Percentiles rank a stretch among this genome's conserved stretches.
These are phyloP conservation scores for Pseudomyrmex dendroicus DNA, from an alignment of 1,140 invertebrate species.

Conservation along the genomic window DNA sequence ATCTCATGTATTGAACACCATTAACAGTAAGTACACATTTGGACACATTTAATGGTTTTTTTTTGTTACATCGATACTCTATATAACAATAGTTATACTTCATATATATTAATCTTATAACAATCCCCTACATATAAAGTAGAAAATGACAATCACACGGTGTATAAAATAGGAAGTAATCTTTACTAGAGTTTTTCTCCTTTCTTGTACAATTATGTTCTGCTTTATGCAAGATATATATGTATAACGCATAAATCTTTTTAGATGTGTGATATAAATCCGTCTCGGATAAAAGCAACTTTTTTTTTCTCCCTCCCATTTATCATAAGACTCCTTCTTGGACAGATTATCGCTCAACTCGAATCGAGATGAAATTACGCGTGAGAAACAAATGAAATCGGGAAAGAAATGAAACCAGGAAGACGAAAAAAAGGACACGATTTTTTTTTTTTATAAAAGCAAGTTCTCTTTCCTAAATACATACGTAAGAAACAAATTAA, in stretches of 20 bases:
- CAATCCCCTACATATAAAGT: constrained; percentile 65
- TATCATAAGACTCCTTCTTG: not conserved
- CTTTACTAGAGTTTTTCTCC: constrained; percentile 31
- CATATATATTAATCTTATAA: constrained; percentile 52
- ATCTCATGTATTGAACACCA: constrained; percentile 59
- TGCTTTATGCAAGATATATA: constrained; percentile 37
- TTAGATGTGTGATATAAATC: constrained; percentile 15
- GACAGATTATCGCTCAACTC: not conserved
- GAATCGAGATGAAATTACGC: constrained; percentile 1
- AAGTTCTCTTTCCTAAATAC: constrained; percentile 72
- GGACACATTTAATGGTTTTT: constrained; percentile 42
- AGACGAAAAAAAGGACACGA: constrained; percentile 61
- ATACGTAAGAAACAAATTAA: constrained; percentile 65
- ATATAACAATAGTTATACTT: constrained; percentile 64
- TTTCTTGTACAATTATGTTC: constrained; percentile 28
- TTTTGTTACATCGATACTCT: constrained; percentile 38
- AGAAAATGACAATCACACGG: constrained; percentile 59
- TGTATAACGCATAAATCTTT: constrained; percentile 31
- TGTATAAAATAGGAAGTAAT: constrained; percentile 70
- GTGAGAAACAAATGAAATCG: constrained; percentile 17
- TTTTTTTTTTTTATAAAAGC: constrained; percentile 74
- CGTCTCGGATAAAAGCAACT: too few species aligned
- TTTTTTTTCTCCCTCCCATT: not conserved
- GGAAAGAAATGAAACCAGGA: constrained; percentile 48
- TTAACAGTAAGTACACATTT: constrained; percentile 61